Conservation (phyloP, 92 coral and sea anemone species). For the Zoanthus sociatus region DNA sequence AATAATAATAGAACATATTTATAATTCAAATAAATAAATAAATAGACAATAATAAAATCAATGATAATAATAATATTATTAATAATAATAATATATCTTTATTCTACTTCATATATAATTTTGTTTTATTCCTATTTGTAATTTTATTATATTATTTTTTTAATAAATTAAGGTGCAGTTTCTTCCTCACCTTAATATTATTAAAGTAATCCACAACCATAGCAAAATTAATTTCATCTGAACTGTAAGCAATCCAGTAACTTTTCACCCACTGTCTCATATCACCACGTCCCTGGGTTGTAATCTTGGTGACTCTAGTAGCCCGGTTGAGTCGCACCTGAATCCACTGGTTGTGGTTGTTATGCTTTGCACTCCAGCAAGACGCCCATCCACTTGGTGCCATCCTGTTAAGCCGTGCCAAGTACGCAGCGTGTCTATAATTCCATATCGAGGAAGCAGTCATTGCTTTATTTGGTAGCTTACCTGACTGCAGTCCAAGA, state of each 20-base stretch:
- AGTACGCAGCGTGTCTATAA: slow-evolving; percentile 13
- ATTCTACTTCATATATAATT: too few relatives aligned
- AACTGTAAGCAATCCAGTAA: slow-evolving; percentile 38
- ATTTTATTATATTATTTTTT: too few relatives aligned
- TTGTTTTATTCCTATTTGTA: too few relatives aligned
- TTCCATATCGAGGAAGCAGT: slow-evolving; percentile 28
- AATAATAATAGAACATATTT: too few relatives aligned
- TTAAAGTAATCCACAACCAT: slow-evolving; percentile 43
- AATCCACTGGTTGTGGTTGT: slow-evolving; percentile 41
- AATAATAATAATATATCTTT: too few relatives aligned
- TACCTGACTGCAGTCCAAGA: slow-evolving; percentile 28
- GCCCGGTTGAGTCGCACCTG: slow-evolving; percentile 38
- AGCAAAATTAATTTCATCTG: slow-evolving; percentile 37
- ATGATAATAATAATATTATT: too few relatives aligned
- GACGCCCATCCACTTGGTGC: slow-evolving; percentile 40
- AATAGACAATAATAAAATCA: too few relatives aligned
- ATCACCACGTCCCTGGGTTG: slow-evolving; percentile 38
- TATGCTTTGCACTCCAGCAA: slow-evolving; percentile 20
- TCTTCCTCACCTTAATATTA: slow-evolving; percentile 34
- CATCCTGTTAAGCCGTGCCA: slow-evolving; percentile 28
- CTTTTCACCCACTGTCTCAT: slow-evolving; percentile 30
- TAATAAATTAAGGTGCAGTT: neutral
- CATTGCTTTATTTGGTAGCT: slow-evolving; percentile 37
- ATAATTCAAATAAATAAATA: too few relatives aligned
- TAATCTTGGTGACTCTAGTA: slow-evolving; percentile 28